These are phyloP conservation scores for Oryzias celebensis DNA, from an alignment of 2,113 vertebrate genomes.

Conservation along the genomic window DNA sequence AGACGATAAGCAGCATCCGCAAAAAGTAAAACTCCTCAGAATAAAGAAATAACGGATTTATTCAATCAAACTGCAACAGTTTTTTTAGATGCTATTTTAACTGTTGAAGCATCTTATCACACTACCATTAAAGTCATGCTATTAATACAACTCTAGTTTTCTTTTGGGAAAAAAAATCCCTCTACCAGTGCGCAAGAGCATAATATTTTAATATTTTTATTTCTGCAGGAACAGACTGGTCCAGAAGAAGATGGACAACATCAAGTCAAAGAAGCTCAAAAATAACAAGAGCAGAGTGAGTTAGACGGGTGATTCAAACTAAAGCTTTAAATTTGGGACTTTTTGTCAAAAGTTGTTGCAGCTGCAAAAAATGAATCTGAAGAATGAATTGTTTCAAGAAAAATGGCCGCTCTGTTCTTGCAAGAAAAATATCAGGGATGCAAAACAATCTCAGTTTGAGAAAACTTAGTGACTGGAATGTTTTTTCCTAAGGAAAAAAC, in stretches of 20 bases:
- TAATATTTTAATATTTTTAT: background rate
- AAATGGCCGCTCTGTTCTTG: no score
- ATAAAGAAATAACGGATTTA: background rate
- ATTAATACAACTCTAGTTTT: background rate
- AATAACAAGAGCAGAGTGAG: constrained; percentile 66
- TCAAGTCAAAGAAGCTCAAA: constrained; percentile 79
- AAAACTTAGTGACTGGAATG: no score
- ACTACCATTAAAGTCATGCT: no score
- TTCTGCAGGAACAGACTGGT: constrained; percentile 72
- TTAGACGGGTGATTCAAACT: background rate
- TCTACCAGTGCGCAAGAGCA: background rate
- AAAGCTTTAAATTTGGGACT: background rate
- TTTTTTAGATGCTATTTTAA: background rate
- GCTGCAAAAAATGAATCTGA: background rate
- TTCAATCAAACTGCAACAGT: background rate
- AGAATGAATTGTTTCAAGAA: no score
- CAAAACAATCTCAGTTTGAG: no score
- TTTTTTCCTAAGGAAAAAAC: no score
- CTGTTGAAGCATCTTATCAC: no score
- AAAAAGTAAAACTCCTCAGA: constrained; percentile 28
- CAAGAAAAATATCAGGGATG: no score
- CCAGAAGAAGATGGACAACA: constrained; percentile 81
- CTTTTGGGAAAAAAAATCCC: background rate
- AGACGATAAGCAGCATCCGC: constrained; percentile 16
- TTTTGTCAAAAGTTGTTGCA: background rate